Base-by-base conservation (phyloP, 2,888 invertebrate genomes). In the Diarsia brunnea region DNA sequence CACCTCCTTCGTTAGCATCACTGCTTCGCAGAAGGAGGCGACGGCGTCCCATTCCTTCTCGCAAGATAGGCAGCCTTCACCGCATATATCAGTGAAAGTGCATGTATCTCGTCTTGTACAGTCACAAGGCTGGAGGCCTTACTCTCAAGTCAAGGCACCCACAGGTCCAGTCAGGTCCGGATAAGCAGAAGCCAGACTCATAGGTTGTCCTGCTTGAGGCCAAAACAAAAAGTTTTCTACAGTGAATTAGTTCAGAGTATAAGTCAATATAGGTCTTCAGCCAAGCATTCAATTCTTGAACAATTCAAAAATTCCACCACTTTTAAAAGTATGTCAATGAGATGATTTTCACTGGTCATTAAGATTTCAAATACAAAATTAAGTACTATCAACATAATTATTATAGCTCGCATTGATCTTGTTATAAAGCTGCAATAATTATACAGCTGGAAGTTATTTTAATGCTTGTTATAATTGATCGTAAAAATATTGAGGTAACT, bases 391-490 rank as follows among this genome's bases (percentile, higher is more conserved):
- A 76, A n/a, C 31, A 27, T 43, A 38, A 38, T 38, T 74, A 53
- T 24, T 69, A 16, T 38, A 49, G 27, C 49, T 63, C 14, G 31
- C 71, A 76, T 84, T 58, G 77, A 69, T 78, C 78, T 84, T 75
- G 82, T 69, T 51, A 55, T 64, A 70, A 68, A 70, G 21, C 10
- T 49, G 24, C 45, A 78, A 24, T 58, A 27, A 81, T 84, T 81
- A 74, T 69, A 53, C 53, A 67, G 16, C 68, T 63, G 63, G 31
- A 0, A 73, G 51, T n/a, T 67, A 12, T 74, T 75, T 66, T 84
- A 65, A 63, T 68, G 14, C 19, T 63, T 38, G n/a, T 68, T 81
- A 70, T 58, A 58, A 65, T 71, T 53, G 73, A 68, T 55, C 70
- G 58, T 82, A 78, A 82, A 77, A 75, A 71, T 74, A 49, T 11